A percentile compares a stretch with the other conserved stretches of the same genome.
These are phyloP conservation scores for Troglohyphantes excavatus DNA, from an alignment of 2,888 invertebrate species.

Conservation along the genomic window DNA sequence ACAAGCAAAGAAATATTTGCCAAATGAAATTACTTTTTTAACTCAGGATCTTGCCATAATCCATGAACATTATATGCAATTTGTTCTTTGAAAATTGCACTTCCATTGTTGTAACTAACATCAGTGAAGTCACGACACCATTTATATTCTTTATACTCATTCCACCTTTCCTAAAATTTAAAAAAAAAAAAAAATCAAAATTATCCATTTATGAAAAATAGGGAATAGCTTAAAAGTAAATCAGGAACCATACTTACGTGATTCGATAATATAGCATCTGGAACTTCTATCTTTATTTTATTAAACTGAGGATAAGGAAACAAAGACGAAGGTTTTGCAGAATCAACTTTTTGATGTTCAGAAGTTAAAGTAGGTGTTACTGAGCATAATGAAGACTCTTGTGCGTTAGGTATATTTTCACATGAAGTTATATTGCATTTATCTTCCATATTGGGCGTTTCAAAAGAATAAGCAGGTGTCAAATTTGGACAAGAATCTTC, in stretches of 20 bases:
- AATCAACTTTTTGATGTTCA: constrained; percentile 19
- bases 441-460: constrained; percentile 22
- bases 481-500: constrained; percentile 63
- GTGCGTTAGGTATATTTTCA: constrained; percentile 21
- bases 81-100: constrained; percentile 57
- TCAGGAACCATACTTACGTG: constrained; percentile 46
- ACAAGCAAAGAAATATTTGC: no score
- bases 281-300: constrained; percentile 64
- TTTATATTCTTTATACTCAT: constrained; percentile 65
- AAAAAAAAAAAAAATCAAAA: not conserved
- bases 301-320: constrained; percentile 33
- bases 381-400: constrained; percentile 14
- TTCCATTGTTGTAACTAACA: constrained; percentile 45
- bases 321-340: constrained; percentile 17
- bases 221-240: not conserved
- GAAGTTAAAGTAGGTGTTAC: constrained; percentile 16
- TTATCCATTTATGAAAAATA: not conserved
- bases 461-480: constrained; percentile 59
- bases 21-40: constrained; percentile 67
- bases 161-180: constrained; percentile 70
- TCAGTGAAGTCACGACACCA: constrained; percentile 67
- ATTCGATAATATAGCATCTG: constrained; percentile 38
- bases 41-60: constrained; percentile 66
- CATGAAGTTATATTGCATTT: constrained; percentile 7
- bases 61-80: constrained; percentile 58